A percentile compares a stretch with the other conserved stretches of the same genome.
Conservation (phyloP, 2,888 invertebrate genomes). For the Adelognathus sp. region DNA sequence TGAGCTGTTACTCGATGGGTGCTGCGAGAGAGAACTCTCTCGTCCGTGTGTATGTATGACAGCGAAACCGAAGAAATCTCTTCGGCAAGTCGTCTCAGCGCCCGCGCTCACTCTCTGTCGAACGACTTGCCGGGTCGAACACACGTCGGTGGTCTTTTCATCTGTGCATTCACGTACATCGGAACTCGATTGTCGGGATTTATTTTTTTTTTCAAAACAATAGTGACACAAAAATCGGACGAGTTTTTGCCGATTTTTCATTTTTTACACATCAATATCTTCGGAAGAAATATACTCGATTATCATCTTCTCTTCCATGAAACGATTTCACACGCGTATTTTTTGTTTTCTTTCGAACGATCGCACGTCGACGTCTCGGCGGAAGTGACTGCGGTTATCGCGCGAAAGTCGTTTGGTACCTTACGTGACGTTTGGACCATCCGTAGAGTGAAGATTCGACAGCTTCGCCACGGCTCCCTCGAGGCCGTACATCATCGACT, state of each 20-base stretch:
- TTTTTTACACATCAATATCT: background rate
- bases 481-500: background rate
- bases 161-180: background rate
- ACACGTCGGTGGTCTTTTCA: background rate
- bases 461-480: background rate
- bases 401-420: constrained; percentile 20
- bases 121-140: constrained; percentile 29
- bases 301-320: background rate
- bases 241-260: no score
- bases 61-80: constrained; percentile 51
- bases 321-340: background rate
- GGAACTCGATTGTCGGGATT: no score
- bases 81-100: constrained; percentile 47
- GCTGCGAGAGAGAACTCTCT: background rate
- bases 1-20: background rate
- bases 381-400: constrained; percentile 40
- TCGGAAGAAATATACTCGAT: background rate
- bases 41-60: constrained; percentile 32
- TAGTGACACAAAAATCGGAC: no score
- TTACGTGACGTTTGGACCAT: constrained; percentile 1
- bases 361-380: background rate
- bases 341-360: background rate
- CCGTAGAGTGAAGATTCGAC: constrained; percentile 8
- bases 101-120: constrained; percentile 41
- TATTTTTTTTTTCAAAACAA: no score